A percentile compares a stretch with the other conserved stretches of the same genome.
These are phyloP conservation scores for Elgonia sp. DNA, from an alignment of 2,888 invertebrate species.

Conservation along the genomic window DNA sequence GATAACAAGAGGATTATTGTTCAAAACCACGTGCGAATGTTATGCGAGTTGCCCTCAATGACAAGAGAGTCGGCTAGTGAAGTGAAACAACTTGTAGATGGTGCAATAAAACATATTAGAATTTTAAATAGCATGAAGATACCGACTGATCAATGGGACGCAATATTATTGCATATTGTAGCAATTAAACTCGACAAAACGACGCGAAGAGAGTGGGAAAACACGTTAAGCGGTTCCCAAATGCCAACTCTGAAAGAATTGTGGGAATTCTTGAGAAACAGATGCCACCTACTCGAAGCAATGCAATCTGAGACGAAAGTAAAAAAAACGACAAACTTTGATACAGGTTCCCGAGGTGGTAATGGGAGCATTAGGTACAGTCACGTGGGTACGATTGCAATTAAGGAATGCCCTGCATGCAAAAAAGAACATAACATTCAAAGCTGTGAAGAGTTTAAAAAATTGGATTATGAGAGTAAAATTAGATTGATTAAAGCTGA, in stretches of 20 bases:
- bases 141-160: constrained; percentile 4
- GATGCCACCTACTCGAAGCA: constrained; percentile 13
- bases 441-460: background rate
- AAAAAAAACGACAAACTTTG: background rate
- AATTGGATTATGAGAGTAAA: no score
- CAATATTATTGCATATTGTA: constrained; percentile 2
- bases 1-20: constrained; percentile 51
- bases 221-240: background rate
- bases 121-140: background rate
- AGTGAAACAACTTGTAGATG: constrained; percentile 19
- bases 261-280: constrained; percentile 16
- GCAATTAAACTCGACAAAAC: background rate
- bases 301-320: constrained; percentile 5
- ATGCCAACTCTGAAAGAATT: background rate
- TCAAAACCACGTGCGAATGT: constrained; percentile 47
- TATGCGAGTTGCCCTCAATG: constrained; percentile 53
- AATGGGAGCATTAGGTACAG: background rate
- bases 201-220: background rate
- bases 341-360: background rate
- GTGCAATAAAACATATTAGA: constrained; percentile 30
- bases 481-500: background rate
- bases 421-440: constrained; percentile 10
- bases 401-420: constrained; percentile 7
- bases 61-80: constrained; percentile 42
- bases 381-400: constrained; percentile 1